These are phyloP conservation scores for Clarias magur DNA, from an alignment of 2,113 vertebrate species.

Conservation along the genomic window DNA sequence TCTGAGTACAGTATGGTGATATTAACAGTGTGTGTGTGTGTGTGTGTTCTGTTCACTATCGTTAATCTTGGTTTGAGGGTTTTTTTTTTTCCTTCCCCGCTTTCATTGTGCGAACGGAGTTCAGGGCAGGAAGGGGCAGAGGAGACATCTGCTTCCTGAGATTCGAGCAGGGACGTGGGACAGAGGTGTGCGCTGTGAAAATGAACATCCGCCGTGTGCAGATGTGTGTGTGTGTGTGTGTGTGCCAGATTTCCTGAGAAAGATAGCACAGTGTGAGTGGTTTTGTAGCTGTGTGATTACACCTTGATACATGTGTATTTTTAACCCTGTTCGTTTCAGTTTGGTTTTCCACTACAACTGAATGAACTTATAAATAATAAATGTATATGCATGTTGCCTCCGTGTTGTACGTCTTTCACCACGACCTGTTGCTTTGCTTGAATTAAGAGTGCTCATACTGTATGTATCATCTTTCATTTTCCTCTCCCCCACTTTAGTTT, in stretches of 20 bases:
- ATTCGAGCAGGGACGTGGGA: constrained; percentile 47
- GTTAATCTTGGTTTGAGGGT: not conserved
- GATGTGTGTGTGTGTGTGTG: not conserved
- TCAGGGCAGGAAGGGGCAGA: constrained; percentile 53
- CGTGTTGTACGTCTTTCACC: not conserved
- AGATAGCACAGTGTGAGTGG: constrained; percentile 8
- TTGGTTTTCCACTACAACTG: not conserved
- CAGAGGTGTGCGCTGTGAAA: constrained; percentile 6
- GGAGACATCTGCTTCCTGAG: constrained; percentile 59
- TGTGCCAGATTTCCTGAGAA: constrained; percentile 4
- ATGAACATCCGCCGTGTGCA: constrained; percentile 34
- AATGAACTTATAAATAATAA: not conserved
- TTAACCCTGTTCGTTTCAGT: not conserved
- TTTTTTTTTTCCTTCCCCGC: constrained; percentile 8
- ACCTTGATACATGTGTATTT: constrained; percentile 4
- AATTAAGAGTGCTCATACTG: not conserved
- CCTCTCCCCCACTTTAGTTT: too few species aligned
- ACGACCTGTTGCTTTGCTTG: not conserved
- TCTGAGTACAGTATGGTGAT: not conserved
- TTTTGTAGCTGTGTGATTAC: not conserved
- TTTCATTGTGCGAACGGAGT: constrained; percentile 33
- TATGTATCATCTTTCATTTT: not conserved
- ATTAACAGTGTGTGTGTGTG: not conserved
- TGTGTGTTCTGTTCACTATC: not conserved
- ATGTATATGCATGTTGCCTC: not conserved